Conservation (phyloP, 1,140 invertebrate species). For the Lepeophtheirus salmonis region DNA sequence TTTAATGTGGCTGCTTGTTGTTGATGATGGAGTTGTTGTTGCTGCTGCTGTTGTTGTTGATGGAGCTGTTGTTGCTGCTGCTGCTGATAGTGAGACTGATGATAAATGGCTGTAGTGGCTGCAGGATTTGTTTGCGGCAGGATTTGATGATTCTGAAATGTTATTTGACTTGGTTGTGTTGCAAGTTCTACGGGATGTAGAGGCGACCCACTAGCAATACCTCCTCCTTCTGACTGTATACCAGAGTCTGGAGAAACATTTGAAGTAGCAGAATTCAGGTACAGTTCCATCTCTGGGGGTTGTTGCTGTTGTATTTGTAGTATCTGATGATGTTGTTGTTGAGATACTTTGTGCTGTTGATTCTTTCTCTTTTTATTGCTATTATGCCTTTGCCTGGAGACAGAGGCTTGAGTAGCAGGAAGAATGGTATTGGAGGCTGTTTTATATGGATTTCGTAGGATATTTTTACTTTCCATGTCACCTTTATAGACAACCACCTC, state of each 20-base stretch:
- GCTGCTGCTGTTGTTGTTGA: no score
- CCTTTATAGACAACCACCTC: no score
- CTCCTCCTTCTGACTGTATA: slow-evolving; percentile 5
- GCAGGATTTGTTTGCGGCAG: background rate
- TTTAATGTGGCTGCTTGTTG: background rate
- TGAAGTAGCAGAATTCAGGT: slow-evolving; percentile 10
- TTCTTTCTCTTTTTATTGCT: background rate
- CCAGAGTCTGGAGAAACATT: slow-evolving; percentile 14
- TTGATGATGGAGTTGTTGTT: no score
- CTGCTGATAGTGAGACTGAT: no score
- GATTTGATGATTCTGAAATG: background rate
- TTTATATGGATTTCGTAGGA: no score
- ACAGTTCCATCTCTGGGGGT: background rate
- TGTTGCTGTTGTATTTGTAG: background rate
- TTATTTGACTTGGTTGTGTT: no score
- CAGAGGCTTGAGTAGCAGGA: background rate
- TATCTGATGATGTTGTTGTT: background rate
- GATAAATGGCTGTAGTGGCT: background rate
- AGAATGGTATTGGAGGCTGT: background rate
- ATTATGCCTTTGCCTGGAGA: background rate
- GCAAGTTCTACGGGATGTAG: background rate
- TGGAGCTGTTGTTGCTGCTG: no score
- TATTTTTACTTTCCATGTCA: no score
- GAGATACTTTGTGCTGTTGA: background rate
- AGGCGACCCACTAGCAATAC: slow-evolving; percentile 6